Evolutionary conservation across 1,140 invertebrate species (phyloP).

Genomic region (Drosophila trapezifrons): DNA sequence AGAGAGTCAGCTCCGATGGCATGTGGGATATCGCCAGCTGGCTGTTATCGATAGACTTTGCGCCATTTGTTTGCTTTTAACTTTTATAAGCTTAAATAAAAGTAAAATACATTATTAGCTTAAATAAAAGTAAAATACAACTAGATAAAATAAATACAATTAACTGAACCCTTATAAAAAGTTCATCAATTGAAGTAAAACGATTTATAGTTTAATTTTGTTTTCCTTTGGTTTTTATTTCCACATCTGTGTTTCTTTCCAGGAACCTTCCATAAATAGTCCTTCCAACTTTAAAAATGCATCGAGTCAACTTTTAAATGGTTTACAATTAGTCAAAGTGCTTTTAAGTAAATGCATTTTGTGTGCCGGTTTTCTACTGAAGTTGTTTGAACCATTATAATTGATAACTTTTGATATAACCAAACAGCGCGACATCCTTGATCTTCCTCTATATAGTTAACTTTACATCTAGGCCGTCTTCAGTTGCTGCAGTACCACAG

Average conservation of each 20-base stretch:
- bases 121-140: no score
- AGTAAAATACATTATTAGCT: no score
- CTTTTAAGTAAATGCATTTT: conserved; percentile 62
- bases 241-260: not conserved
- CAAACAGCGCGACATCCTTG: not conserved
- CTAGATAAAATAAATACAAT: no score
- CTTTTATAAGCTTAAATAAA: no score
- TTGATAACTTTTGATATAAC: conserved; percentile 20
- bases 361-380: conserved; percentile 15
- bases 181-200: no score
- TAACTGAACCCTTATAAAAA: not conserved
- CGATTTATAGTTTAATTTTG: no score
- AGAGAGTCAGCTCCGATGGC: not conserved
- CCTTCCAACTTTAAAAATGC: conserved; percentile 18
- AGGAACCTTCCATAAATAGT: not conserved
- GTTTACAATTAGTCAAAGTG: conserved; percentile 27
- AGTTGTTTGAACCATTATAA: conserved; percentile 13
- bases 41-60: conserved; percentile 1
- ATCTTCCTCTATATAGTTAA: conserved; percentile 1
- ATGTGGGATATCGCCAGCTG: not conserved
- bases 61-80: not conserved
- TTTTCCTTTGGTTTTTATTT: conserved; percentile 11
- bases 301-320: not conserved
- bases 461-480: conserved; percentile 47
- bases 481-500: conserved; percentile 60